Percentiles rank a stretch among this genome's conserved stretches.
Evolutionary conservation across 2,113 vertebrate species (phyloP).

Genomic region (Baryphthengus martii): DNA sequence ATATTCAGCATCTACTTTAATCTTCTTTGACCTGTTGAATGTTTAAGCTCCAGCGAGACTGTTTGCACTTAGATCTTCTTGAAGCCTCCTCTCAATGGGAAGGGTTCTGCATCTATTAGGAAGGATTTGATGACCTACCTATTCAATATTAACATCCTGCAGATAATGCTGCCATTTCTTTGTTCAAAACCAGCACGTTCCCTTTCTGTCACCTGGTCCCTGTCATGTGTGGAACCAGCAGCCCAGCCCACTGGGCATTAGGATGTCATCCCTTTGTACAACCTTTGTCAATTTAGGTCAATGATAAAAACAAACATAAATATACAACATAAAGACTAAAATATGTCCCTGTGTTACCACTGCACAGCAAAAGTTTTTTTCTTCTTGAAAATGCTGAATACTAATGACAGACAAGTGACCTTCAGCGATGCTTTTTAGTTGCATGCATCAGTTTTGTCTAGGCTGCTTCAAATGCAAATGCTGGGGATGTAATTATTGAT

Average conservation of each 20-base stretch:
- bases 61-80: constrained; percentile 22
- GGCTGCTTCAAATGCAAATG: background rate
- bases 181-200: background rate
- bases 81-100: background rate
- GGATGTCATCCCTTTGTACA: background rate
- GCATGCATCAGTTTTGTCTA: background rate
- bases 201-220: background rate
- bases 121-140: constrained; percentile 1
- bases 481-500: background rate
- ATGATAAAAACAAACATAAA: background rate
- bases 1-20: constrained; percentile 21
- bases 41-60: background rate
- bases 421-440: background rate
- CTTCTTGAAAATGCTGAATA: background rate
- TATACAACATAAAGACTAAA: background rate
- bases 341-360: background rate
- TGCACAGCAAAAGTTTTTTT: background rate
- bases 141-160: background rate
- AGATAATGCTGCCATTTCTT: background rate
- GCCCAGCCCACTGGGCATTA: background rate
- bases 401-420: background rate
- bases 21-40: constrained; percentile 26
- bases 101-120: background rate
- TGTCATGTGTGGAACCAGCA: background rate
- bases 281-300: background rate